Evolutionary conservation across 2,888 invertebrate species (phyloP).

Genomic region (Diarsia mendica): DNA sequence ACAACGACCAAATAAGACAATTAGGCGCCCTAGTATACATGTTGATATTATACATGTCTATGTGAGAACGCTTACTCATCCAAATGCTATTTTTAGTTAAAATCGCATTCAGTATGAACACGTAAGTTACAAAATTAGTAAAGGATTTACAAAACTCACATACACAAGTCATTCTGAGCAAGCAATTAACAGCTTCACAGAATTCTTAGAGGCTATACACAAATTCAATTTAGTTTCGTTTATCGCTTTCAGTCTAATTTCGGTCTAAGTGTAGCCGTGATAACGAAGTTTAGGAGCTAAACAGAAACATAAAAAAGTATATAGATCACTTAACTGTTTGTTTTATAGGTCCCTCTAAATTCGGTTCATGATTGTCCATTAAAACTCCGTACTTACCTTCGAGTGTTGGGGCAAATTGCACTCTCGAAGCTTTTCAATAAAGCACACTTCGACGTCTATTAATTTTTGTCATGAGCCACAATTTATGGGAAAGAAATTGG

Average conservation of each 20-base stretch:
- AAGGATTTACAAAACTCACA: conserved; percentile 21
- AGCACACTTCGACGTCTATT: conserved; percentile 30
- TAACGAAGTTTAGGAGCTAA: conserved; percentile 43
- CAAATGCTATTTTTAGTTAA: not conserved
- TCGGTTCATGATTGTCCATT: conserved; percentile 36
- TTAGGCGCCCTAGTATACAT: too few species aligned
- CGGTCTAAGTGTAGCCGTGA: conserved; percentile 25
- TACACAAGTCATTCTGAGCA: conserved; percentile 32
- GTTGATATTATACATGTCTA: too few species aligned
- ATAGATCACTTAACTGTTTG: conserved; percentile 22
- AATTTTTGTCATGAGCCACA: conserved; percentile 50
- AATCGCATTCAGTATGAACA: conserved; percentile 3
- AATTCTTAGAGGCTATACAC: conserved; percentile 33
- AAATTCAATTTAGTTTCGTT: conserved; percentile 55
- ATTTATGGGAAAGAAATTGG: conserved; percentile 49
- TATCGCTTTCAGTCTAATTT: conserved; percentile 47
- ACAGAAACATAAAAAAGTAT: conserved; percentile 49
- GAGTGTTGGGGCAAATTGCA: conserved; percentile 40
- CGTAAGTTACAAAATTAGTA: conserved; percentile 24
- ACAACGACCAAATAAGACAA: too few species aligned
- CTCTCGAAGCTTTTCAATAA: conserved; percentile 48
- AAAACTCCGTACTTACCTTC: conserved; percentile 25
- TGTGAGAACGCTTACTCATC: not conserved
- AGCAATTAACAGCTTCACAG: conserved; percentile 47
- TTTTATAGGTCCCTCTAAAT: conserved; percentile 52